Conservation (phyloP, 2,113 vertebrate species). For the Alligator mississippiensis region DNA sequence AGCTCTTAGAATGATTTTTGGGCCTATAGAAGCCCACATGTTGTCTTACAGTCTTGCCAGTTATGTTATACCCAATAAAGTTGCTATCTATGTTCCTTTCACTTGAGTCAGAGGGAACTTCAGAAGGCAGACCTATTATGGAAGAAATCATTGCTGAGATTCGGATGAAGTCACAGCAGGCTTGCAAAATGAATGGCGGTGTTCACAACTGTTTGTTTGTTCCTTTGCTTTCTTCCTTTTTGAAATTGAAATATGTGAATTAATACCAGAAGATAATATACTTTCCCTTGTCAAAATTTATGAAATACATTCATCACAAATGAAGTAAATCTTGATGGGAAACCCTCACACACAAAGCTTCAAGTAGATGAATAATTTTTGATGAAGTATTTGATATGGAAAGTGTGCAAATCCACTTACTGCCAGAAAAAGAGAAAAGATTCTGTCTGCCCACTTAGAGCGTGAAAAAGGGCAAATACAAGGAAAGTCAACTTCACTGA, state of each 20-base stretch:
- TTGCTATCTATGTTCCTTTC: background rate
- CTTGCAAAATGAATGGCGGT: slow-evolving; percentile 12
- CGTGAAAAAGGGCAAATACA: slow-evolving; percentile 32
- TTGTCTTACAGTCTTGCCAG: background rate
- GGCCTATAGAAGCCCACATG: slow-evolving; percentile 18
- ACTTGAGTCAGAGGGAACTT: background rate
- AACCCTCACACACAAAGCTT: slow-evolving; percentile 50
- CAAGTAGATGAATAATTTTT: slow-evolving; percentile 54
- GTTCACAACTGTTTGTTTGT: slow-evolving; percentile 17
- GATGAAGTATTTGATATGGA: slow-evolving; percentile 48
- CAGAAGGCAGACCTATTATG: background rate
- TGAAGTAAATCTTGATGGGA: slow-evolving; percentile 24
- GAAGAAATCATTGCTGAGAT: background rate
- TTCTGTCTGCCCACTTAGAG: background rate
- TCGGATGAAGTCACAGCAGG: background rate
- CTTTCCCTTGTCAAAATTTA: slow-evolving; percentile 57
- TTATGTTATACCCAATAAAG: background rate
- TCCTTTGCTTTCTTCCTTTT: background rate
- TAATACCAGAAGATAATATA: slow-evolving; percentile 53
- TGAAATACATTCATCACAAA: slow-evolving; percentile 55
- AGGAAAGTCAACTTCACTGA: slow-evolving; percentile 24
- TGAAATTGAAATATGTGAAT: slow-evolving; percentile 25
- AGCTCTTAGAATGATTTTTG: background rate
- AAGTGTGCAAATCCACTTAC: slow-evolving; percentile 29
- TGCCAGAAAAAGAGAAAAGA: background rate